Conservation (phyloP, 2,888 invertebrate genomes). For the Achlya flavicornis region DNA sequence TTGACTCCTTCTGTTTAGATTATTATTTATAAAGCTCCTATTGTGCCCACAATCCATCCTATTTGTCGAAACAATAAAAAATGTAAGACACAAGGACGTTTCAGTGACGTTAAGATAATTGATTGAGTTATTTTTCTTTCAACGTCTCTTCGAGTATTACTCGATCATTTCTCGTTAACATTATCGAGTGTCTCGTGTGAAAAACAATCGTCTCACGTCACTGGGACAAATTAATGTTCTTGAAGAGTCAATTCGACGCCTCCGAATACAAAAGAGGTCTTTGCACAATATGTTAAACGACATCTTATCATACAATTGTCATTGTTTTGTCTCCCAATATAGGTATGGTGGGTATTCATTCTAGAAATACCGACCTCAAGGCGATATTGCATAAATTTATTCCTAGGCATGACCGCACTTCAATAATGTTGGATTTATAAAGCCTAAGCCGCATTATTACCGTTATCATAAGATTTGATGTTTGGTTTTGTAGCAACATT, state of each 20-base stretch:
- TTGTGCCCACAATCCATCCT: too few relatives aligned
- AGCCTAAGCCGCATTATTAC: slow-evolving; percentile 31
- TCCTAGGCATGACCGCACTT: slow-evolving; percentile 53
- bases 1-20: too few relatives aligned
- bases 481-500: neutral
- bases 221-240: slow-evolving; percentile 37
- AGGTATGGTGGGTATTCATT: slow-evolving; percentile 13
- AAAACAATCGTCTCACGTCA: slow-evolving; percentile 23
- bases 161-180: neutral
- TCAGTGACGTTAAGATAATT: neutral
- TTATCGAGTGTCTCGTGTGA: neutral
- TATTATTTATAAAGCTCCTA: too few relatives aligned
- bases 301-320: slow-evolving; percentile 43
- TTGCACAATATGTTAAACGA: slow-evolving; percentile 42
- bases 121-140: neutral
- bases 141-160: neutral
- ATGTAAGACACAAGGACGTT: neutral
- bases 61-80: too few relatives aligned
- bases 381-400: slow-evolving; percentile 65
- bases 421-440: slow-evolving; percentile 39
- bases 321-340: slow-evolving; percentile 37
- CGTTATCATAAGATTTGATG: neutral
- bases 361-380: slow-evolving; percentile 51
- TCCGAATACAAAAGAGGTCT: slow-evolving; percentile 39
- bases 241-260: slow-evolving; percentile 33